Percentiles rank a stretch among this genome's conserved stretches.
Conservation (phyloP, 1,140 invertebrate species). For the Neelides sp. region DNA sequence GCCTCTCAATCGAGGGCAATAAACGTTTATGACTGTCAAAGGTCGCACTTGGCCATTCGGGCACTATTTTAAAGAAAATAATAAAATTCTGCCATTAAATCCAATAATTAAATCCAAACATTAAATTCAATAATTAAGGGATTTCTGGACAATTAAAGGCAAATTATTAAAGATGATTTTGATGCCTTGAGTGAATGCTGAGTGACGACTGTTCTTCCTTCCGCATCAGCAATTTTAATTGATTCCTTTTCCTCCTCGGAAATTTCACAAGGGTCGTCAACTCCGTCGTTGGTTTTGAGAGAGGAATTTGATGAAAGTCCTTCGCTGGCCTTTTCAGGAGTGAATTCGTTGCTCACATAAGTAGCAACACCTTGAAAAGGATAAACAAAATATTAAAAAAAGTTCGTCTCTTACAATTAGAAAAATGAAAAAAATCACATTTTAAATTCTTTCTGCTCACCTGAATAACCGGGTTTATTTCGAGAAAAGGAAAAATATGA, state of each 20-base stretch:
- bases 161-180: constrained; percentile 4
- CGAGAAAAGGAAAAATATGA: constrained; percentile 43
- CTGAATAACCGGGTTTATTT: constrained; percentile 41
- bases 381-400: constrained; percentile 11
- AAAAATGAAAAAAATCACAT: not conserved
- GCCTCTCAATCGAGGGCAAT: constrained; percentile 42
- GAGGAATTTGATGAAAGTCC: constrained; percentile 32
- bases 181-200: constrained; percentile 38
- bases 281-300: constrained; percentile 5
- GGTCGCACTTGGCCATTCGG: constrained; percentile 27
- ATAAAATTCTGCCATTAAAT: not conserved
- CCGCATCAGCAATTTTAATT: constrained; percentile 38
- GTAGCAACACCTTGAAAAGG: constrained; percentile 40
- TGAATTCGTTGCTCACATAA: constrained; percentile 37
- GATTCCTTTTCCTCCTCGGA: constrained; percentile 32
- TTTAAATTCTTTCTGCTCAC: constrained; percentile 25
- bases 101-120: not conserved
- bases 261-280: constrained; percentile 34
- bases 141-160: not conserved
- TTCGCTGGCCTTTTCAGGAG: constrained; percentile 40
- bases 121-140: not conserved
- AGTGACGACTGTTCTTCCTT: constrained; percentile 43
- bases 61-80: constrained; percentile 3
- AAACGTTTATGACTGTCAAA: constrained; percentile 44
- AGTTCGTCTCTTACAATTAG: constrained; percentile 1